Evolutionary conservation across 2,797 vertebrate species (phyloP).

Genomic region (Etheostoma nigrum): DNA sequence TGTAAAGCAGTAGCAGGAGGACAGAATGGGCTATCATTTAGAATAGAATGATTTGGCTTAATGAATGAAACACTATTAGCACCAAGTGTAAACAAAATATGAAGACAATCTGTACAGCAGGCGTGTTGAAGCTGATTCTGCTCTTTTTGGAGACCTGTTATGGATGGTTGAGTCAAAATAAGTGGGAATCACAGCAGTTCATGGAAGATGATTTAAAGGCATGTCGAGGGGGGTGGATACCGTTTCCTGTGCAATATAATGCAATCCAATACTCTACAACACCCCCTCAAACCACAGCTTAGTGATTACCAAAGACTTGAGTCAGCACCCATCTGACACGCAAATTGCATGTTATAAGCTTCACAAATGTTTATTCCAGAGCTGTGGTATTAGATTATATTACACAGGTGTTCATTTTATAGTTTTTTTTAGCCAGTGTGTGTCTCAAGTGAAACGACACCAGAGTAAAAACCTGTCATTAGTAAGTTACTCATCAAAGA

Average conservation of each 20-base stretch:
- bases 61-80: neutral
- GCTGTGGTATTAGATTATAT: neutral
- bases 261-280: constrained; percentile 6
- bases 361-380: constrained; percentile 20
- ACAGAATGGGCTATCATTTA: neutral
- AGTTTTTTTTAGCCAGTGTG: neutral
- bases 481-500: neutral
- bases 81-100: neutral
- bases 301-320: constrained; percentile 34
- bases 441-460: neutral
- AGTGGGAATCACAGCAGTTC: constrained; percentile 23
- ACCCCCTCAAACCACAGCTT: constrained; percentile 42
- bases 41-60: neutral
- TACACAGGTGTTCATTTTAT: constrained; percentile 37
- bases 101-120: neutral
- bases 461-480: constrained; percentile 6
- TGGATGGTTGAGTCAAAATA: constrained; percentile 10
- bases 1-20: neutral
- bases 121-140: constrained; percentile 1
- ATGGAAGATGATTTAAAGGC: constrained; percentile 33
- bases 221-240: constrained; percentile 11
- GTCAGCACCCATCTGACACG: constrained; percentile 38
- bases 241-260: constrained; percentile 20
- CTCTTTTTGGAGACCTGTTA: neutral
- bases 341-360: constrained; percentile 4